These are phyloP conservation scores for Perdita meconis DNA, from an alignment of 2,888 invertebrate genomes.

Conservation along the genomic window DNA sequence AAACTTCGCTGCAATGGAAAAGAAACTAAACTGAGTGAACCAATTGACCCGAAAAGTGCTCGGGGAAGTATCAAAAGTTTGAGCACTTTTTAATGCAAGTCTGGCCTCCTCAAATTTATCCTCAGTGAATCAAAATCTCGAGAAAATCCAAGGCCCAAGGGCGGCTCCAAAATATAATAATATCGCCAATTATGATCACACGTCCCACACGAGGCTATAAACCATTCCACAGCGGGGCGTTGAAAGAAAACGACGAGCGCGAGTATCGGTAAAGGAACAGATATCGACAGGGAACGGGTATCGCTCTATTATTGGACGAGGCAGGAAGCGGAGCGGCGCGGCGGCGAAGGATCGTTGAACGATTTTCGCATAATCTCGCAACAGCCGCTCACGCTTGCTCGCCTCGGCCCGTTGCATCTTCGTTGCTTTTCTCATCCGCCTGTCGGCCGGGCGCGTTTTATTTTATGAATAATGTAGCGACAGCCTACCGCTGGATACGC, in stretches of 20 bases:
- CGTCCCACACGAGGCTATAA: too few species aligned
- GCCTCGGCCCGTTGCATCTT: constrained; percentile 40
- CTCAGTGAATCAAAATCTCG: too few species aligned
- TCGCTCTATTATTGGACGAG: constrained; percentile 34
- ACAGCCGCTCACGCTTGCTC: constrained; percentile 26
- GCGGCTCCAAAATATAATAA: too few species aligned
- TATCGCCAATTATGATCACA: too few species aligned
- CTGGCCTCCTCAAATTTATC: too few species aligned
- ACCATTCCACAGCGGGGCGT: neutral
- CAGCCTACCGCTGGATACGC: constrained; percentile 57
- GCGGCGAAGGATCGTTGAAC: constrained; percentile 25
- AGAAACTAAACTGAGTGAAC: too few species aligned
- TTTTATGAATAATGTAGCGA: constrained; percentile 76
- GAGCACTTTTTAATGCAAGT: too few species aligned
- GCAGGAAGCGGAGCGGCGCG: constrained; percentile 41
- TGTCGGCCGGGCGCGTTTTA: constrained; percentile 60
- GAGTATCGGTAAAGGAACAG: neutral
- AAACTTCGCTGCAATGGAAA: too few species aligned
- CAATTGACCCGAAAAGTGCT: too few species aligned
- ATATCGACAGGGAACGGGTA: constrained; percentile 26
- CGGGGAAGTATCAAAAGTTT: too few species aligned
- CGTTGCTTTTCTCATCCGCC: constrained; percentile 46
- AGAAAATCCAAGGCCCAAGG: too few species aligned
- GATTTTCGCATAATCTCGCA: constrained; percentile 50
- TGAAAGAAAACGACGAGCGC: neutral